Base-by-base conservation (phyloP, 2,797 vertebrate genomes). In the Dermochelys coriacea region DNA sequence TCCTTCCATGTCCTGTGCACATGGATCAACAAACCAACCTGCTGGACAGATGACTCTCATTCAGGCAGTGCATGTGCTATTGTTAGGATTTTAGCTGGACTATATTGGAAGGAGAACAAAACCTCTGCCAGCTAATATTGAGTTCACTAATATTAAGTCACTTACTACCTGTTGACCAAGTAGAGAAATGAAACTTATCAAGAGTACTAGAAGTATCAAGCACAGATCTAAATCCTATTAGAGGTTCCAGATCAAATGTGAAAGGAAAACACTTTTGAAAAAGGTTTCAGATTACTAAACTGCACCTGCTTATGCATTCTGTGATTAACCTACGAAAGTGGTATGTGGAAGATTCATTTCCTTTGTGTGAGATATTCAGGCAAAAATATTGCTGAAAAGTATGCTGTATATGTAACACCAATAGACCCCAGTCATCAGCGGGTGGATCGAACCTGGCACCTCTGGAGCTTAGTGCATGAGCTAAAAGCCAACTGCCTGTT, bases 181-280 rank as follows among this genome's bases (percentile, higher is more conserved):
- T 80, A 54, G 34, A 79, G 86, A 75, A 27, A 12, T 41, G 21
- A 34, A 59, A 3, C 49, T 77, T 16, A 6, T 0, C 6, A 0
- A 0, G 59, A 29, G 5, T 10, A 2, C 18, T 0, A 2, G 77
- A 80, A 90, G 77, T 1, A n/a, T 9, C 4, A n/a, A 50, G 51
- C 11, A 2, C 0, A 5, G 85, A 50, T 18, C 7, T 4, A 12
- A 71, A 80, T 74, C 57, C 1, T 2, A 16, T n/a, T 27, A 2
- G 21, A 23, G 21, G 21, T 55, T 75, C 85, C 19, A 25, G 45
- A 49, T 27, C 45, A 11, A 1, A 0, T 0, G 0, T 61, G 6
- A 23, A 71, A 47, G 54, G 2, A 18, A 2, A 3, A 0, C 16
- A 27, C 2, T 52, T 18, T 74, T 64, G 45, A 41, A 34, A 68